Percentiles rank a stretch among this genome's conserved stretches.
These are phyloP conservation scores for human (Homo sapiens) DNA, from an alignment of 2,113 vertebrate genomes.

Conservation along the genomic window GRCh38 chr6:70328501-70329000, in stretches of 20 bases:
- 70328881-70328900: not conserved
- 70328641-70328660: constrained; percentile 57
- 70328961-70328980: not conserved
- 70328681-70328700: not conserved
- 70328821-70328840: fast-evolving
- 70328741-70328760: not conserved
- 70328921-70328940: not conserved
- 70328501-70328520: constrained; percentile 13
- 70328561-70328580: constrained; percentile 45
- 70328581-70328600: constrained; percentile 28
- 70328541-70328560: constrained; percentile 17
- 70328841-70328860: fast-evolving
- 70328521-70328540: constrained; percentile 22
- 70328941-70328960: not conserved
- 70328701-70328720: constrained; percentile 40
- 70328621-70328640: constrained; percentile 41
- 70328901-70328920: not conserved
- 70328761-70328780: constrained; percentile 12
- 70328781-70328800: not conserved
- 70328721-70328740: not conserved
- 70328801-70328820: not conserved
- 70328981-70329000: not conserved
- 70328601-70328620: constrained; percentile 8
- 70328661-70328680: constrained; percentile 27
- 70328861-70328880: not conserved